Conservation (phyloP, 2,888 invertebrate genomes). For the Cephus pygmeus region DNA sequence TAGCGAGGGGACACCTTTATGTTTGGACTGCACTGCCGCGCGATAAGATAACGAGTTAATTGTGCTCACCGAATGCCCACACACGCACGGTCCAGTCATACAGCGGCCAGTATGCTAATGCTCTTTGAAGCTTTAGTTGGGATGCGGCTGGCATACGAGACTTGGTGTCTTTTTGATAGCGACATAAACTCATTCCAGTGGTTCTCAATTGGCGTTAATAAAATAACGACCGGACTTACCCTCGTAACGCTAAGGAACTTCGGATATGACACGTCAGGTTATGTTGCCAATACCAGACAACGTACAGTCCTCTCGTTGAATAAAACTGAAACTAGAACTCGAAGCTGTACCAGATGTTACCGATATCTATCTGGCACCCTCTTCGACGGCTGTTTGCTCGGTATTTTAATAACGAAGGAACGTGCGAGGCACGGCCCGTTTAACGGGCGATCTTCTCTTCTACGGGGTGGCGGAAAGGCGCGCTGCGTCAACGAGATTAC, state of each 20-base stretch:
- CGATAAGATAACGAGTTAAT: conserved; percentile 67
- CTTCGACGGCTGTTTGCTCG: conserved; percentile 35
- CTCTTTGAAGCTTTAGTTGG: conserved; percentile 59
- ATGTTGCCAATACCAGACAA: neutral
- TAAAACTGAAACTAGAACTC: conserved; percentile 1
- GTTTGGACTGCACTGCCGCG: conserved; percentile 55
- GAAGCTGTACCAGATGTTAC: conserved; percentile 9
- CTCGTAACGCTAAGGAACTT: neutral
- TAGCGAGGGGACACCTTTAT: conserved; percentile 64
- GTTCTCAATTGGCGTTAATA: conserved; percentile 41
- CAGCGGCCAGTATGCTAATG: conserved; percentile 64
- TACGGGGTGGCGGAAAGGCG: conserved; percentile 29
- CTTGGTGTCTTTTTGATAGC: conserved; percentile 63
- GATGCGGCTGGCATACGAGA: conserved; percentile 59
- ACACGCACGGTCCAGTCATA: conserved; percentile 60
- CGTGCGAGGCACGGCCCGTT: conserved; percentile 46
- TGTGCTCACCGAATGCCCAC: conserved; percentile 65
- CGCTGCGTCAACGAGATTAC: conserved; percentile 57
- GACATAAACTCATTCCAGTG: conserved; percentile 63
- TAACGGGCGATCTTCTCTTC: conserved; percentile 49
- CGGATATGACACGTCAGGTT: neutral
- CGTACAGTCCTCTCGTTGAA: neutral
- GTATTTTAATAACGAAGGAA: conserved; percentile 53
- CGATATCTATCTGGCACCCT: conserved; percentile 18
- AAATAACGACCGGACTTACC: neutral